Percentiles rank a stretch among this genome's conserved stretches.
Evolutionary conservation across 2,888 invertebrate genomes (phyloP).

Genomic region (Fissipunctia ypsillon): DNA sequence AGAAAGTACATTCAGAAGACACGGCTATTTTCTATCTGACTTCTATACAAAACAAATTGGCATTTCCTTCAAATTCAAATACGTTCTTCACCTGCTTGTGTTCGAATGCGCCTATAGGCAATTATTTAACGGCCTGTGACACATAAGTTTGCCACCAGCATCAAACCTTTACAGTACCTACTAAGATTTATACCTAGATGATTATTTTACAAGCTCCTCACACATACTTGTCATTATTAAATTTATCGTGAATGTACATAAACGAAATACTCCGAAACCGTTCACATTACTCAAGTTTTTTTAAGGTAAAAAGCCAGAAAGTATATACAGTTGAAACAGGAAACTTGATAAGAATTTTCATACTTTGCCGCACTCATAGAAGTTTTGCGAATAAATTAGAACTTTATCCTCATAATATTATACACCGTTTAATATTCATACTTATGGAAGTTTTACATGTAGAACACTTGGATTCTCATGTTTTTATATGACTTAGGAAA

Average conservation of each 20-base stretch:
- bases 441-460: conserved; percentile 13
- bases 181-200: neutral
- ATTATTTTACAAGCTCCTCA: neutral
- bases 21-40: too few relatives aligned
- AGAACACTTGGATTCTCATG: conserved; percentile 17
- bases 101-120: too few relatives aligned
- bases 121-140: too few relatives aligned
- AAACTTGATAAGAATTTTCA: conserved; percentile 46
- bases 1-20: too few relatives aligned
- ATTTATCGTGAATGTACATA: neutral
- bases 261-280: conserved; percentile 5
- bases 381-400: conserved; percentile 61
- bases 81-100: too few relatives aligned
- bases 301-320: conserved; percentile 10
- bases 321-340: conserved; percentile 8
- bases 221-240: neutral
- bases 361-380: conserved; percentile 44
- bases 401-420: conserved; percentile 40
- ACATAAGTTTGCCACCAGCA: too few relatives aligned
- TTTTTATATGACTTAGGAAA: neutral
- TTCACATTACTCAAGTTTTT: conserved; percentile 40
- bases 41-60: too few relatives aligned
- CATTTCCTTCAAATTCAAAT: too few relatives aligned
- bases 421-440: conserved; percentile 44
- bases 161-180: too few relatives aligned